phyloP scores from a whole-genome alignment of 1,140 invertebrate genomes.

The Asbolus verrucosus region DNA sequence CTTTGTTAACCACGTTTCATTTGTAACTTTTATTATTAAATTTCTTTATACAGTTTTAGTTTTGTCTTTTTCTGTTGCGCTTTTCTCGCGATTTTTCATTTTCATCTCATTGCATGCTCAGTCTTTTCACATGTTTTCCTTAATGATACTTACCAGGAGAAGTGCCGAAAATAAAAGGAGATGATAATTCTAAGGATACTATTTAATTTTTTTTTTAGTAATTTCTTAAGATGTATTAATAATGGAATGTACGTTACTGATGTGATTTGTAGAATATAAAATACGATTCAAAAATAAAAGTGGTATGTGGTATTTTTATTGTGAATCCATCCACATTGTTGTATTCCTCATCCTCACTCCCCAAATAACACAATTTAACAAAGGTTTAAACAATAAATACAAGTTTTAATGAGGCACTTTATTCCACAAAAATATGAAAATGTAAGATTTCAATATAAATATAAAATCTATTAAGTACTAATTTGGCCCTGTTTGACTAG shows the following conservation, averaged over 20 bases:
- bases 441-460: slow-evolving; percentile 12
- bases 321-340: neutral
- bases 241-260: slow-evolving; percentile 27
- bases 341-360: neutral
- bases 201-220: slow-evolving; percentile 35
- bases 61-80: slow-evolving; percentile 8
- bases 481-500: slow-evolving; percentile 43
- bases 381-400: neutral
- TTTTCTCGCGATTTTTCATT: neutral
- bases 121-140: slow-evolving; percentile 61
- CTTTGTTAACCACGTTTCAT: too few relatives aligned
- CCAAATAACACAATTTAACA: neutral
- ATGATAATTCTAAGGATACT: slow-evolving; percentile 62
- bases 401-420: slow-evolving; percentile 30
- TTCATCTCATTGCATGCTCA: slow-evolving; percentile 22
- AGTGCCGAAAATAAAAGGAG: slow-evolving; percentile 71
- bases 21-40: slow-evolving; percentile 38
- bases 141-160: slow-evolving; percentile 68
- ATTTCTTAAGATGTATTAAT: slow-evolving; percentile 18
- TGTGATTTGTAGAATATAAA: slow-evolving; percentile 41
- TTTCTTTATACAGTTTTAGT: slow-evolving; percentile 22
- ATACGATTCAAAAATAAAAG: slow-evolving; percentile 31
- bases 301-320: slow-evolving; percentile 37
- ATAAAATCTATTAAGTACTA: slow-evolving; percentile 41
- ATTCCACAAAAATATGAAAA: slow-evolving; percentile 32